Evolutionary conservation across 2,797 vertebrate genomes (phyloP).

Genomic region (Galaxias olidus): DNA sequence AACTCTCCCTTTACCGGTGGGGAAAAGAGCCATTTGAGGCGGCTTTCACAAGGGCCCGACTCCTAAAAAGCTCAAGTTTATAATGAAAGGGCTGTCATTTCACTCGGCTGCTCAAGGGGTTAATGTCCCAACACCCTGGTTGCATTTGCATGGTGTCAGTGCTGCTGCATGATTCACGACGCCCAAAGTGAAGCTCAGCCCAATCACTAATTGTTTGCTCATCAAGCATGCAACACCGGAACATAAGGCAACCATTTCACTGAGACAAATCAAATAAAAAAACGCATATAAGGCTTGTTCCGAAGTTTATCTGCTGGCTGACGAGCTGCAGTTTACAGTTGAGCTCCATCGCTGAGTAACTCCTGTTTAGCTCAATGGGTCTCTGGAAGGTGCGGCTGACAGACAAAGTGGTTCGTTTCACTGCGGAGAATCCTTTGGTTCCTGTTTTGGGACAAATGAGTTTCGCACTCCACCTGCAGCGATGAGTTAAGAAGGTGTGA

Average conservation of each 20-base stretch:
- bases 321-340: conserved; percentile 54
- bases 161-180: conserved; percentile 72
- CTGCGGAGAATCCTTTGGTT: conserved; percentile 48
- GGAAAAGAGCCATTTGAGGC: conserved; percentile 62
- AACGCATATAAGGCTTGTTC: conserved; percentile 45
- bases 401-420: conserved; percentile 60
- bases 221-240: conserved; percentile 60
- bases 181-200: conserved; percentile 52
- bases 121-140: conserved; percentile 55
- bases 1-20: conserved; percentile 46
- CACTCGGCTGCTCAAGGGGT: conserved; percentile 55
- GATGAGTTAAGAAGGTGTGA: conserved; percentile 65
- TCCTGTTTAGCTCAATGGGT: conserved; percentile 66
- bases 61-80: conserved; percentile 41
- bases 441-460: conserved; percentile 70
- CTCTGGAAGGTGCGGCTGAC: conserved; percentile 35
- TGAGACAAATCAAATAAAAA: conserved; percentile 39
- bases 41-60: conserved; percentile 42
- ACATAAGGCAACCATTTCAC: conserved; percentile 60
- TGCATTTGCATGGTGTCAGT: conserved; percentile 47
- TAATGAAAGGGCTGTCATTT: conserved; percentile 43
- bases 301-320: conserved; percentile 60
- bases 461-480: conserved; percentile 68
- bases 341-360: conserved; percentile 58
- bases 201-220: conserved; percentile 73